These are phyloP conservation scores for Amia ocellicauda DNA, from an alignment of 2,113 vertebrate genomes.

Conservation along the genomic window DNA sequence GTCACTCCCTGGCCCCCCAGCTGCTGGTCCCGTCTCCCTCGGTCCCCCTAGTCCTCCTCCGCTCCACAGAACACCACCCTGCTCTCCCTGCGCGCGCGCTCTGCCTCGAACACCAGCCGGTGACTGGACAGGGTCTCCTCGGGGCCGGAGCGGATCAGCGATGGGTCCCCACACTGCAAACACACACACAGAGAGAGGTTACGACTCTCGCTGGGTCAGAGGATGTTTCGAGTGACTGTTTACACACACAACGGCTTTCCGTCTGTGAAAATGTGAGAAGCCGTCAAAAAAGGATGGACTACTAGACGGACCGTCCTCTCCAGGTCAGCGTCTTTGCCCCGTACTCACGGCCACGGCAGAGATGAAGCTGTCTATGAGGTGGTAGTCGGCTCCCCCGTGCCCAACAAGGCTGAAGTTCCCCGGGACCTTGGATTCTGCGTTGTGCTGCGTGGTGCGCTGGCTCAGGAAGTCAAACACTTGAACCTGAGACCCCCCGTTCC, in stretches of 20 bases:
- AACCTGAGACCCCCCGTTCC: slow-evolving; percentile 36
- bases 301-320: too few relatives aligned
- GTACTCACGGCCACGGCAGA: slow-evolving; percentile 69
- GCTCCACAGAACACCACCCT: slow-evolving; percentile 51
- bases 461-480: slow-evolving; percentile 67
- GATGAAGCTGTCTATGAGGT: slow-evolving; percentile 67
- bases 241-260: slow-evolving; percentile 4
- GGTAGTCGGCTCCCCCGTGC: slow-evolving; percentile 68
- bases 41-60: slow-evolving; percentile 14
- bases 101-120: slow-evolving; percentile 68
- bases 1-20: neutral
- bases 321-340: neutral
- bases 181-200: slow-evolving; percentile 15
- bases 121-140: slow-evolving; percentile 65
- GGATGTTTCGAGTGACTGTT: too few relatives aligned
- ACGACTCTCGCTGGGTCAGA: too few relatives aligned
- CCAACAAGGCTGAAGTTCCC: slow-evolving; percentile 37
- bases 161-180: slow-evolving; percentile 53
- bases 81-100: slow-evolving; percentile 59
- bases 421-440: neutral
- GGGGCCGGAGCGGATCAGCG: slow-evolving; percentile 56
- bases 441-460: slow-evolving; percentile 48
- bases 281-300: too few relatives aligned
- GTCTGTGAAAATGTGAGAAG: too few relatives aligned
- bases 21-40: neutral